These are phyloP conservation scores for Struthio camelus DNA, from an alignment of 2,113 vertebrate genomes.

Conservation along the genomic window DNA sequence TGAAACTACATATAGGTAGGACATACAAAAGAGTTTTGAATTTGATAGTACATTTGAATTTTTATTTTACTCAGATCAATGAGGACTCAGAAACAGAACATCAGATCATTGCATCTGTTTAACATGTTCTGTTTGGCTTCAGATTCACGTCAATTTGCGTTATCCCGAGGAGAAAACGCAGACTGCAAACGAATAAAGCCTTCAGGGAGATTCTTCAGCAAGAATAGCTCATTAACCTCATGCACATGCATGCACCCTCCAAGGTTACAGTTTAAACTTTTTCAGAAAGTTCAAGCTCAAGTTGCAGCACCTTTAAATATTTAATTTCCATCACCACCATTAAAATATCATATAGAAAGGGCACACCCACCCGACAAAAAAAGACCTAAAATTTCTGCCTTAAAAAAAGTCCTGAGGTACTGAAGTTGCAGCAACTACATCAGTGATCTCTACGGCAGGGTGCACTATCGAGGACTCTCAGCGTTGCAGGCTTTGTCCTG, in stretches of 20 bases:
- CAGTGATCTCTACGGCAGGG: fast-evolving
- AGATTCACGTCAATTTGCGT: not conserved
- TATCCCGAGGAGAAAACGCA: not conserved
- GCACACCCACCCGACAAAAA: not conserved
- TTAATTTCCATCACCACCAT: not conserved
- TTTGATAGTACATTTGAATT: not conserved
- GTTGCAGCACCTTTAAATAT: not conserved
- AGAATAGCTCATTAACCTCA: not conserved
- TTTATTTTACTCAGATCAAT: not conserved
- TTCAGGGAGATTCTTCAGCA: not conserved
- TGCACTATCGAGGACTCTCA: not conserved
- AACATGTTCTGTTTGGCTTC: not conserved
- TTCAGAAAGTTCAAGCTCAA: not conserved
- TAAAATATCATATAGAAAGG: not conserved
- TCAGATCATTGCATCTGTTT: not conserved
- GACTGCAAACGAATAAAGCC: not conserved
- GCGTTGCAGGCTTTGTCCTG: not conserved
- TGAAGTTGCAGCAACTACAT: not conserved
- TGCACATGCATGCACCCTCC: not conserved
- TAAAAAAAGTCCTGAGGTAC: not conserved
- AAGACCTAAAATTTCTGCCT: fast-evolving
- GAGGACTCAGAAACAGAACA: not conserved
- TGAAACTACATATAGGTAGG: fast-evolving
- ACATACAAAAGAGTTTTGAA: not conserved
- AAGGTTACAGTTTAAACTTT: not conserved